Evolutionary conservation across 1,140 invertebrate species (phyloP).

Genomic region (Drosophila chauvacae): DNA sequence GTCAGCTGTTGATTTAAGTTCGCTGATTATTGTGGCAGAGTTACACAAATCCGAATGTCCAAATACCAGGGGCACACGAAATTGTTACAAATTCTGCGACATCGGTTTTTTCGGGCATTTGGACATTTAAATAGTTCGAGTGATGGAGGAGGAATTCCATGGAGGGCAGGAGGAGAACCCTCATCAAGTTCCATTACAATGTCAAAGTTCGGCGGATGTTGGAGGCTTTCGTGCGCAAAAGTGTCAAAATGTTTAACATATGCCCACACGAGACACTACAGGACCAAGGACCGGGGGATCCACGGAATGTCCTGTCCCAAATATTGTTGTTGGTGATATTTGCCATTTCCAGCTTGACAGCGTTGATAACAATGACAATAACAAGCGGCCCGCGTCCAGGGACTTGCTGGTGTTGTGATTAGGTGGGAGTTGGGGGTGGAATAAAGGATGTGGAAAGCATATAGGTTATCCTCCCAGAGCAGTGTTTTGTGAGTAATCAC

Average conservation of each 20-base stretch:
- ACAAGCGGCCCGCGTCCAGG: constrained; percentile 53
- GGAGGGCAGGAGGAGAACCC: constrained; percentile 51
- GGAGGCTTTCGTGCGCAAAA: constrained; percentile 61
- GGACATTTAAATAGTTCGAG: constrained; percentile 35
- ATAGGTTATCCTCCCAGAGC: constrained; percentile 27
- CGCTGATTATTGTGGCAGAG: constrained; percentile 58
- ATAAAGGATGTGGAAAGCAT: constrained; percentile 1
- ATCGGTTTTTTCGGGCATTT: constrained; percentile 7
- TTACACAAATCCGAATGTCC: constrained; percentile 22
- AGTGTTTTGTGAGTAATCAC: constrained; percentile 50
- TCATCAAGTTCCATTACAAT: constrained; percentile 71
- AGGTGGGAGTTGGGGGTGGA: constrained; percentile 4
- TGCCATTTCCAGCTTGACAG: constrained; percentile 59
- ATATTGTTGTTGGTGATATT: constrained; percentile 28
- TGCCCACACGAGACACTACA: constrained; percentile 69
- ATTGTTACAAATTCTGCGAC: constrained; percentile 54
- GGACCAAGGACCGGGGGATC: background rate
- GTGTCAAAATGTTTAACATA: constrained; percentile 80
- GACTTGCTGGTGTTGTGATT: constrained; percentile 53
- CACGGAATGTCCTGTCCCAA: constrained; percentile 13
- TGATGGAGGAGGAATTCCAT: constrained; percentile 23
- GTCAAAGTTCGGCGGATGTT: constrained; percentile 61
- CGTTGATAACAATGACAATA: constrained; percentile 80
- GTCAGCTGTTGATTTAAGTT: constrained; percentile 59
- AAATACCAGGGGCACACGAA: constrained; percentile 26